Percentiles rank a stretch among this genome's conserved stretches.
Evolutionary conservation across 2,797 vertebrate species (phyloP).

Genomic region (Chaunax sp.): DNA sequence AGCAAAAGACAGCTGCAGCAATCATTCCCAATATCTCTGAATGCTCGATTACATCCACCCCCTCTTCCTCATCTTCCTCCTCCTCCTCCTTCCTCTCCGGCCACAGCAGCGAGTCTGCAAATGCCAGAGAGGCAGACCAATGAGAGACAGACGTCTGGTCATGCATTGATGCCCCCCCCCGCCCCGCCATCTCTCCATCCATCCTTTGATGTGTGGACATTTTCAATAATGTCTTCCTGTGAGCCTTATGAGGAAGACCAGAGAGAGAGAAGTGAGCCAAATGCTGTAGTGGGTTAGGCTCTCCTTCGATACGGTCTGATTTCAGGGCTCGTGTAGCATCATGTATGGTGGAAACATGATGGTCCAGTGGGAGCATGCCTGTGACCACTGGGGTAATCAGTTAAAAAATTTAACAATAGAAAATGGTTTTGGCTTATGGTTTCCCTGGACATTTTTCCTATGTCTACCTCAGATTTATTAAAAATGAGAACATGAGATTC

Average conservation of each 20-base stretch:
- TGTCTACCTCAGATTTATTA: constrained; percentile 45
- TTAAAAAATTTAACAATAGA: too few species aligned
- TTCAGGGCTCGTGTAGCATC: constrained; percentile 40
- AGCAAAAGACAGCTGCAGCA: constrained; percentile 61
- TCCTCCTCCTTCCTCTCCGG: constrained; percentile 45
- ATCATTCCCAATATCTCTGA: constrained; percentile 75
- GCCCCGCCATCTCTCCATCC: constrained; percentile 29
- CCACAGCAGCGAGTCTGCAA: constrained; percentile 66
- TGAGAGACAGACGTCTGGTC: constrained; percentile 77
- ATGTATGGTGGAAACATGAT: constrained; percentile 37
- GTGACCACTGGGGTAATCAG: too few species aligned
- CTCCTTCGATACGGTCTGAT: constrained; percentile 46
- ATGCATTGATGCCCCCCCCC: constrained; percentile 52
- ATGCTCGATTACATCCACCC: constrained; percentile 64
- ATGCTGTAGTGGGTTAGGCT: constrained; percentile 66
- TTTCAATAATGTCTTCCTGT: constrained; percentile 70
- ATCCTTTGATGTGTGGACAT: constrained; percentile 78
- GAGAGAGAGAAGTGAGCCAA: constrained; percentile 27
- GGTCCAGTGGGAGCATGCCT: constrained; percentile 46
- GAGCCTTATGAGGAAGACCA: constrained; percentile 41
- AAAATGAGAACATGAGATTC: constrained; percentile 55
- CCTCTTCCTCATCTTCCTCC: constrained; percentile 16
- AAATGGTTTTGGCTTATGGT: not conserved
- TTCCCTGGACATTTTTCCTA: constrained; percentile 10
- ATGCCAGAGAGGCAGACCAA: constrained; percentile 73